Percentiles rank a stretch among this genome's conserved stretches.
Evolutionary conservation across 2,888 invertebrate species (phyloP).

Genomic region (Platypus cylindrus): DNA sequence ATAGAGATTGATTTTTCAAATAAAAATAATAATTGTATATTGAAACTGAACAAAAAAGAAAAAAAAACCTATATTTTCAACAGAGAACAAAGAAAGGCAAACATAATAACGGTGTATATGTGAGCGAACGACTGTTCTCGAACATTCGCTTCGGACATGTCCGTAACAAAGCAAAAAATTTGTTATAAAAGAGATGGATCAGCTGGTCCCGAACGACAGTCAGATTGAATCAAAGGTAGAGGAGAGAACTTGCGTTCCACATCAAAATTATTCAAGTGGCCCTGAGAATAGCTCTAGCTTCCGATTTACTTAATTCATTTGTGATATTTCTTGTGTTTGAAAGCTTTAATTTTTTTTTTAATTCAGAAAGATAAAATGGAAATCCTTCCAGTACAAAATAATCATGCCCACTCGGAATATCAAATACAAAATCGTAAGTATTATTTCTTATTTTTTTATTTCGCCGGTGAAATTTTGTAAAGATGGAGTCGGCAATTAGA

Average conservation of each 20-base stretch:
- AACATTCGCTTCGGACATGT: constrained; percentile 7
- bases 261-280: constrained; percentile 6
- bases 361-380: constrained; percentile 23
- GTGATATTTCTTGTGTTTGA: constrained; percentile 27
- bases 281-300: constrained; percentile 20
- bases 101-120: constrained; percentile 9
- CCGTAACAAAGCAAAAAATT: constrained; percentile 20
- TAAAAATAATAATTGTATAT: too few relatives aligned
- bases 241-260: constrained; percentile 10
- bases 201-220: constrained; percentile 14
- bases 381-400: constrained; percentile 25
- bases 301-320: constrained; percentile 20
- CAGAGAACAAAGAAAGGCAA: constrained; percentile 15
- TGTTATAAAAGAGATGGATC: too few relatives aligned
- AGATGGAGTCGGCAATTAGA: too few relatives aligned
- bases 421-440: constrained; percentile 29
- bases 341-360: constrained; percentile 22
- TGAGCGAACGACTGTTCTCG: constrained; percentile 2
- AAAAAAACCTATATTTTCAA: too few relatives aligned
- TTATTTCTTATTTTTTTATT: constrained; percentile 14
- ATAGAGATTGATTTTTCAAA: too few relatives aligned
- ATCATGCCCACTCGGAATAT: constrained; percentile 25
- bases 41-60: too few relatives aligned
- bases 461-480: too few relatives aligned
- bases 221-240: constrained; percentile 11